Evolutionary conservation across 2,888 invertebrate species (phyloP).

Genomic region (Alcis repandata): DNA sequence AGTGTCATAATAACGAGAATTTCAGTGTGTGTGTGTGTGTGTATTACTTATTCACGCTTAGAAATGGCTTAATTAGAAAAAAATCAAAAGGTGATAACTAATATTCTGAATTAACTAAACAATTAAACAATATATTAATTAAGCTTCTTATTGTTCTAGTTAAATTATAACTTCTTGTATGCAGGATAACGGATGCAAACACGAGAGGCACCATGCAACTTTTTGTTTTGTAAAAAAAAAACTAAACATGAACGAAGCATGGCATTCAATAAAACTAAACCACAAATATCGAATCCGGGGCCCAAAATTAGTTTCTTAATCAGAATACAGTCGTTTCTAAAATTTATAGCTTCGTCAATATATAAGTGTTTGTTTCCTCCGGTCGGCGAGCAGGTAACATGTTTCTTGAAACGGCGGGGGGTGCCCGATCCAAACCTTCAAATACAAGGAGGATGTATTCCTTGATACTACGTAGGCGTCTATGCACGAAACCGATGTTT

Average conservation of each 20-base stretch:
- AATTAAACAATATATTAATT: no score
- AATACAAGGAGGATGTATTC: slow-evolving; percentile 48
- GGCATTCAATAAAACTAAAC: slow-evolving; percentile 55
- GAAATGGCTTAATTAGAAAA: no score
- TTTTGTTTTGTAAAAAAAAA: neutral
- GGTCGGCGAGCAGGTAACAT: slow-evolving; percentile 77
- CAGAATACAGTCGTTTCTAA: slow-evolving; percentile 74
- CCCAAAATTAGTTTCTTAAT: slow-evolving; percentile 79
- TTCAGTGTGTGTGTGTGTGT: no score
- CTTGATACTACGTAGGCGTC: slow-evolving; percentile 29
- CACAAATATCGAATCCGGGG: slow-evolving; percentile 58
- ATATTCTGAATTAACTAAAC: no score
- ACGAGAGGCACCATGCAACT: neutral
- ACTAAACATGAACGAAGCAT: slow-evolving; percentile 9
- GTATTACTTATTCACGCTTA: no score
- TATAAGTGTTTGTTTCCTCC: slow-evolving; percentile 78
- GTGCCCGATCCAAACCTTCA: slow-evolving; percentile 69
- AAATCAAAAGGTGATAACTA: no score
- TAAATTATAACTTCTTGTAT: no score
- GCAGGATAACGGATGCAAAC: no score
- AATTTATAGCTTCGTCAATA: slow-evolving; percentile 78
- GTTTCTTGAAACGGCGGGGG: slow-evolving; percentile 76
- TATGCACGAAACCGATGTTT: slow-evolving; percentile 5
- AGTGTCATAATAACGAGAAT: no score
- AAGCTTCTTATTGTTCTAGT: no score